phyloP scores from a whole-genome alignment of 1,140 invertebrate genomes.

The Aphis gossypii region DNA sequence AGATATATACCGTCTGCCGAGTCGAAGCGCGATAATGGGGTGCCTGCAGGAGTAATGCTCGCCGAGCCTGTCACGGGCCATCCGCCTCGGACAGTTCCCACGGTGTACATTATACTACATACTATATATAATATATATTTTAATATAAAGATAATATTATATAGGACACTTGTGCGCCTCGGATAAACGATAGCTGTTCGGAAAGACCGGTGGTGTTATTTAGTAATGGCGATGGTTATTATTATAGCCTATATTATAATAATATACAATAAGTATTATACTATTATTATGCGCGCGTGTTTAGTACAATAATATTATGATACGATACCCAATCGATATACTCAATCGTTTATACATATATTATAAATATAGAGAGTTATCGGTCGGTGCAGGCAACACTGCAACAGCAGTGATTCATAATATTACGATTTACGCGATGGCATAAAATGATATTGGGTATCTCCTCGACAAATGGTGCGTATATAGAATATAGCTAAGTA shows the following conservation, averaged over 20 bases:
- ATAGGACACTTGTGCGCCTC: not conserved
- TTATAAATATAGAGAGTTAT: not conserved
- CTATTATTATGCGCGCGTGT: no score
- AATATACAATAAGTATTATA: no score
- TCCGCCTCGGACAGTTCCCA: constrained; percentile 54
- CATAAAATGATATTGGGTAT: not conserved
- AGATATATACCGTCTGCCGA: not conserved
- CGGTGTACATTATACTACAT: not conserved
- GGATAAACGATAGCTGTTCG: not conserved
- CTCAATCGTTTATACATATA: no score
- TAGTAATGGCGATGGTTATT: not conserved
- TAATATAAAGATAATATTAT: not conserved
- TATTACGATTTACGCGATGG: not conserved
- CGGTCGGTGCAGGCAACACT: not conserved
- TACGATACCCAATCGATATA: no score
- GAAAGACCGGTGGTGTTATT: not conserved
- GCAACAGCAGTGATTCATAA: not conserved
- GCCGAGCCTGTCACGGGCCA: constrained; percentile 31
- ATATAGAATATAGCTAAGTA: not conserved
- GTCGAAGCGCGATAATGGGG: constrained; percentile 5
- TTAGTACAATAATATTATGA: not conserved
- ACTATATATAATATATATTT: not conserved
- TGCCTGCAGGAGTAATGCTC: constrained; percentile 22
- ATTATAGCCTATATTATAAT: no score
- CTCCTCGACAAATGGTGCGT: not conserved